These are phyloP conservation scores for Lathamus discolor DNA, from an alignment of 2,113 vertebrate species.

Conservation along the genomic window DNA sequence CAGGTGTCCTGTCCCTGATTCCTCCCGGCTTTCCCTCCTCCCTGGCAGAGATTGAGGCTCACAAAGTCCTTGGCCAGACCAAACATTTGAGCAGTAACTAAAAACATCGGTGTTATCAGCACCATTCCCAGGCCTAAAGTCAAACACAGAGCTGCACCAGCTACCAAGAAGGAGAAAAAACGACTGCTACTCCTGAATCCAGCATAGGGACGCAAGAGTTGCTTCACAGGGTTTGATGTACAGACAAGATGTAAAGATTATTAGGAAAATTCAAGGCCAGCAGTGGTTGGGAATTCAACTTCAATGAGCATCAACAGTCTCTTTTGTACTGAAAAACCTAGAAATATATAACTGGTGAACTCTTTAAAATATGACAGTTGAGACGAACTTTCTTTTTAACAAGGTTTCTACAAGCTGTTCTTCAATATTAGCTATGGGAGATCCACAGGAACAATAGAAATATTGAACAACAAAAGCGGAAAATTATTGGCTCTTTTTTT, in stretches of 20 bases:
- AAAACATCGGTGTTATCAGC: no score
- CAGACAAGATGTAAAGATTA: not conserved
- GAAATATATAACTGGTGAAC: not conserved
- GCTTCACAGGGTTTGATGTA: not conserved
- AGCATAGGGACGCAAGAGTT: not conserved
- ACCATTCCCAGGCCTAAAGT: no score
- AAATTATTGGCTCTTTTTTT: not conserved
- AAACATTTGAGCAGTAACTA: no score
- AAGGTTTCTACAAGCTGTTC: not conserved
- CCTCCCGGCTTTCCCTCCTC: no score
- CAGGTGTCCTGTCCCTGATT: no score
- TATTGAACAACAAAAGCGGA: not conserved
- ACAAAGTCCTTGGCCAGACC: no score
- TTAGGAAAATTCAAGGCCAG: not conserved
- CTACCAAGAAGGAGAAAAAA: no score
- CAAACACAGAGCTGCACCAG: no score
- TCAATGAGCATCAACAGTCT: not conserved
- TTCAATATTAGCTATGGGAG: not conserved
- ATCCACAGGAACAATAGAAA: not conserved
- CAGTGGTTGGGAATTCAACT: not conserved
- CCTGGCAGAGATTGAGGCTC: no score
- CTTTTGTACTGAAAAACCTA: not conserved
- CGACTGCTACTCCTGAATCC: no score
- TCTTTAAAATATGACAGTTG: not conserved
- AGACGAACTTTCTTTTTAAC: not conserved